phyloP scores from a whole-genome alignment of 2,113 vertebrate species.

The Zingel zingel region DNA sequence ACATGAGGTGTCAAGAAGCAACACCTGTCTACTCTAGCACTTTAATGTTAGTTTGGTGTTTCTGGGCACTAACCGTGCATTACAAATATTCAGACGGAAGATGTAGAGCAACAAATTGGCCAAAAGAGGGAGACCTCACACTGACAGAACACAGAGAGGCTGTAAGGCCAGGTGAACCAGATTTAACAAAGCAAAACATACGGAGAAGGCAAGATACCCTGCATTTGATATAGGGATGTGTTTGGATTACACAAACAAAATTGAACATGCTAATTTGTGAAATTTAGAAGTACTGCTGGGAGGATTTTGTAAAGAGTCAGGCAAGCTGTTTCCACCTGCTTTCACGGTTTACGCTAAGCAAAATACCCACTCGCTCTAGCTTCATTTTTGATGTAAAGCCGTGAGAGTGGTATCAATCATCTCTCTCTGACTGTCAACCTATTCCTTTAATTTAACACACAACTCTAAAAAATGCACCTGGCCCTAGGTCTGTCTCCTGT shows the following conservation, averaged over 20 bases:
- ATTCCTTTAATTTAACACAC: no score
- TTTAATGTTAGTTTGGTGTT: background rate
- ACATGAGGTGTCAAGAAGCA: no score
- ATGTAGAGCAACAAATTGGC: background rate
- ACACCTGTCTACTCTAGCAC: no score
- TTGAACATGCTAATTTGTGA: background rate
- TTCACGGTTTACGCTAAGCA: background rate
- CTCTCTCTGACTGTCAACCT: no score
- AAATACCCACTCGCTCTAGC: no score
- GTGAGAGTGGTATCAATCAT: no score
- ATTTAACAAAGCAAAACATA: background rate
- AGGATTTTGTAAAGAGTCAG: no score
- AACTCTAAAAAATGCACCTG: no score
- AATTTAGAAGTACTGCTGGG: background rate
- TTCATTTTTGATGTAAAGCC: no score
- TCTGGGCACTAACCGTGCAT: background rate
- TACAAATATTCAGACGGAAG: background rate
- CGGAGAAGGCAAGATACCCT: background rate
- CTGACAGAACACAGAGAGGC: background rate
- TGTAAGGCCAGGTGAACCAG: background rate
- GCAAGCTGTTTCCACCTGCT: background rate
- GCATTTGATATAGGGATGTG: background rate
- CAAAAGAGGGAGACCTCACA: constrained; percentile 15
- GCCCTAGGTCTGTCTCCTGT: no score
- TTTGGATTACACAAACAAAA: background rate